Evolutionary conservation across 1,140 invertebrate species (phyloP), one percentile per base, ranked within the genome.

Genomic region (Polyergus mexicanus): DNA sequence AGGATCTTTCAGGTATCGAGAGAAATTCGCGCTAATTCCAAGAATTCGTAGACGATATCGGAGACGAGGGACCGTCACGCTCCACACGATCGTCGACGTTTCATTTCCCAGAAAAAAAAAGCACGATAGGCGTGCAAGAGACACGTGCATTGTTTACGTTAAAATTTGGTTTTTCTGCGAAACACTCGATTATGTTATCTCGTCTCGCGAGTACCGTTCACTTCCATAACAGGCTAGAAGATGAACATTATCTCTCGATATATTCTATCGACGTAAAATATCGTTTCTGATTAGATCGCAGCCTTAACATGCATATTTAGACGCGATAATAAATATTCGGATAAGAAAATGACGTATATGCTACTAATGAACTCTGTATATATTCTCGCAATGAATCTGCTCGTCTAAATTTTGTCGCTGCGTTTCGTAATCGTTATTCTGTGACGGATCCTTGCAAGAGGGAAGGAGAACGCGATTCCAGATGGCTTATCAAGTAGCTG

Each of bases 401-500:
- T 68, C 1, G 28, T 41, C 32, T 13, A 69, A 54, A 54, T 65
- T 22, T 22, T 4, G 44, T 47, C 56, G 28, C 74, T 8, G 38
- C 22, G 28, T 65, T 65, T 47, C 4, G 62, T 13, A 47, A 47
- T 47, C 44, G 3, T 47, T 13, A 4, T 8, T 38, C 44, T 1
- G 44, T 56, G 41, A 77, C 32, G 60, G 62, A 66, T 41, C 74
- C n/a, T 76, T 51, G 13, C 13, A 38, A 51, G 41, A 25, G 38
- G 32, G 62, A 54, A 41, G 4, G 44, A 78, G 76, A 68, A 78
- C 38, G 75, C 75, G 58, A 65, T 65, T 65, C 58, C 13, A 51
- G 58, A 47, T 65, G 66, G 8, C 68, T 74, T 74, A 60, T 25
- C 60, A 60, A 74, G 78, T 74, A 83, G 54, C 78, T 47, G 44